phyloP scores from a whole-genome alignment of 1,140 invertebrate genomes.

The Laupala kohalensis region DNA sequence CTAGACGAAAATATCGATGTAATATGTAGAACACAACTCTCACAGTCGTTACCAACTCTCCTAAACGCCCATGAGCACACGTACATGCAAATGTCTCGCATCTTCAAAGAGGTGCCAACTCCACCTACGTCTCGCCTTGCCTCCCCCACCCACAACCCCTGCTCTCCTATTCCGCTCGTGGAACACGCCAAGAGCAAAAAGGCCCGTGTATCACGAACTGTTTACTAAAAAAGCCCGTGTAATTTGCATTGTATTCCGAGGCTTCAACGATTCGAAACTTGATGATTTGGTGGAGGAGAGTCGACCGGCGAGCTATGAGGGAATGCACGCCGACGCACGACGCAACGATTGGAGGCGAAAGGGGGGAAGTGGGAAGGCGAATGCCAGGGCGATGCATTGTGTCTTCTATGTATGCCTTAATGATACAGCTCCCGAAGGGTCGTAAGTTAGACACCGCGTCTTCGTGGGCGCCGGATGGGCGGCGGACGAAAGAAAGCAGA shows the following conservation, averaged over 20 bases:
- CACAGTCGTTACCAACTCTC: too few species aligned
- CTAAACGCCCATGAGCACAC: too few species aligned
- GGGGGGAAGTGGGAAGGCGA: neutral
- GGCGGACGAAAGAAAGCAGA: too few species aligned
- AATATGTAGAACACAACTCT: too few species aligned
- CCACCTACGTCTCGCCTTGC: neutral
- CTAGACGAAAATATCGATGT: too few species aligned
- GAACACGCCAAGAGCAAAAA: neutral
- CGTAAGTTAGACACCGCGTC: neutral
- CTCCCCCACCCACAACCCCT: neutral
- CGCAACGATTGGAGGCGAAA: too few species aligned
- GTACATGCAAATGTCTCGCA: too few species aligned
- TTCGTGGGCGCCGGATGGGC: neutral
- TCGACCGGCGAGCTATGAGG: neutral
- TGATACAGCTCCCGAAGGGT: neutral
- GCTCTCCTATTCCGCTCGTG: neutral
- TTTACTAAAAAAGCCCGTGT: neutral
- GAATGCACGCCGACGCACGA: too few species aligned
- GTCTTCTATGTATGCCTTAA: neutral
- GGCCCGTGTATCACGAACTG: neutral
- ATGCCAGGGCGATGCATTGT: neutral
- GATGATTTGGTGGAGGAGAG: neutral
- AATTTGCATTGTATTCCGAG: neutral
- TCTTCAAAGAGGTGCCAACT: neutral
- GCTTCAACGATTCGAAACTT: neutral